Evolutionary conservation across 2,888 invertebrate genomes (phyloP).

Genomic region (Anoncus sp.): DNA sequence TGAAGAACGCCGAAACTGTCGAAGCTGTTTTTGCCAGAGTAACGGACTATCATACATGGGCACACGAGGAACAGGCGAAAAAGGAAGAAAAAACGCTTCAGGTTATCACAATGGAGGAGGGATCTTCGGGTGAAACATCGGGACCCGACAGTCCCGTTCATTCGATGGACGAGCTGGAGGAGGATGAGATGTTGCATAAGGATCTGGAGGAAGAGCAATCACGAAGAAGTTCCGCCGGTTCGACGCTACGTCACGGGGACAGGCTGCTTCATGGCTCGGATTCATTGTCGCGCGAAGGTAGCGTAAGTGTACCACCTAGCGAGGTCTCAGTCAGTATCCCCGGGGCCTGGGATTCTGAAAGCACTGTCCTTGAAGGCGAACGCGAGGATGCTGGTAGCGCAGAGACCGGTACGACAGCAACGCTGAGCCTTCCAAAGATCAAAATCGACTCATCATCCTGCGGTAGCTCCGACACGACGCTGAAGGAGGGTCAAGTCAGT

Average conservation of each 20-base stretch:
- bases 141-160: conserved; percentile 93
- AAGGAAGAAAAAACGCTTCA: conserved; percentile 75
- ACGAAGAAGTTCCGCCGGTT: conserved; percentile 82
- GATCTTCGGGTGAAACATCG: conserved; percentile 94
- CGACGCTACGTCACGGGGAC: conserved; percentile 79
- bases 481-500: conserved; percentile 81
- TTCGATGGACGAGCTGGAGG: conserved; percentile 89
- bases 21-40: conserved; percentile 83
- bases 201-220: conserved; percentile 83
- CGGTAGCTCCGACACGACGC: conserved; percentile 77
- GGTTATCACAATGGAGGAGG: conserved; percentile 83
- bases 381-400: conserved; percentile 78
- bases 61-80: conserved; percentile 80
- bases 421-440: conserved; percentile 83
- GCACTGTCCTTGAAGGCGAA: conserved; percentile 80
- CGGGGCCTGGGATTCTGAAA: conserved; percentile 82
- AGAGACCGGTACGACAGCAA: conserved; percentile 78
- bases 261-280: conserved; percentile 79
- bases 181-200: conserved; percentile 84
- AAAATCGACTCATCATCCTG: conserved; percentile 83
- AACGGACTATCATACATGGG: conserved; percentile 84
- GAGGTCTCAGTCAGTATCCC: conserved; percentile 81
- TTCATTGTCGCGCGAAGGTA: conserved; percentile 81
- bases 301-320: conserved; percentile 82
- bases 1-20: conserved; percentile 79